Conservation (phyloP, 2,888 invertebrate species). For the Hemithea aestivaria region DNA sequence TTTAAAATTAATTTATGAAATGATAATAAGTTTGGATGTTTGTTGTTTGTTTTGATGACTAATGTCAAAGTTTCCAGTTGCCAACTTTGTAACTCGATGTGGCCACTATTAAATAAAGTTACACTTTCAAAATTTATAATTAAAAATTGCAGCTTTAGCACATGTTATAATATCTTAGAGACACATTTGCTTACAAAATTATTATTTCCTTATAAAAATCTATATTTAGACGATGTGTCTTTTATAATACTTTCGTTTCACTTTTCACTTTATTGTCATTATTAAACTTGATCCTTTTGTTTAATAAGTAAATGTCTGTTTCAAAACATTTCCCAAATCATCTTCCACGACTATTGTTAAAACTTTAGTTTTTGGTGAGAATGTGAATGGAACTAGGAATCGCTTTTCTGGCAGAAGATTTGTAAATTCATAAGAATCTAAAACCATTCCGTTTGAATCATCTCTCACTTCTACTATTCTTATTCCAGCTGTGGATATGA, state of each 20-base stretch:
- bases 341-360: conserved; percentile 83
- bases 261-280: conserved; percentile 58
- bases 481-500: conserved; percentile 81
- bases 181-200: conserved; percentile 16
- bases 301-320: conserved; percentile 80
- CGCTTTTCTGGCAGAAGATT: conserved; percentile 77
- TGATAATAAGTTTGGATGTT: conserved; percentile 4
- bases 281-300: conserved; percentile 35
- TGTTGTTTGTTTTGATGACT: conserved; percentile 27
- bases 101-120: conserved; percentile 32
- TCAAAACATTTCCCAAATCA: conserved; percentile 83
- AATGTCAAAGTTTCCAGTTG: conserved; percentile 35
- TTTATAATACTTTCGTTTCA: conserved; percentile 26
- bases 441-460: conserved; percentile 79
- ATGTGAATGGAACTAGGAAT: conserved; percentile 77
- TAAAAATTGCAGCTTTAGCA: conserved; percentile 10
- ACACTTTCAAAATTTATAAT: conserved; percentile 8
- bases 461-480: conserved; percentile 83
- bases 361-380: conserved; percentile 67
- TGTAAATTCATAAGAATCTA: conserved; percentile 82
- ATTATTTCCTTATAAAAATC: conserved; percentile 12
- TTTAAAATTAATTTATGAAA: conserved; percentile 10
- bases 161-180: conserved; percentile 9
- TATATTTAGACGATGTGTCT: conserved; percentile 17
- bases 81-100: conserved; percentile 31